These are phyloP conservation scores for Argyrosomus regius DNA, from an alignment of 2,797 vertebrate species.

Conservation along the genomic window DNA sequence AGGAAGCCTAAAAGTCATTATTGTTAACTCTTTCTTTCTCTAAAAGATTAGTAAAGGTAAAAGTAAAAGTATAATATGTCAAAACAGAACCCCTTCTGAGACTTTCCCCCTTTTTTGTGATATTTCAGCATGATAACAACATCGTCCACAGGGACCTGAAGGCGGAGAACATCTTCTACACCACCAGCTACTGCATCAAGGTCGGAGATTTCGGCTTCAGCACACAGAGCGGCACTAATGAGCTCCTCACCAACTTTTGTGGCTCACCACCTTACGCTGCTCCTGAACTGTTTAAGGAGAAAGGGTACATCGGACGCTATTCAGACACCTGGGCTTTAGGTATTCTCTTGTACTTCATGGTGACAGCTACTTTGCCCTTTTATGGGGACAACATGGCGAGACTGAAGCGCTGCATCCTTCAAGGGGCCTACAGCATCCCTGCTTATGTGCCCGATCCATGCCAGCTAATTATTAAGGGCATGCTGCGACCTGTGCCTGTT, in stretches of 20 bases:
- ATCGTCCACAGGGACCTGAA: slow-evolving; percentile 88
- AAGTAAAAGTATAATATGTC: neutral
- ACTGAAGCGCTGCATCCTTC: slow-evolving; percentile 84
- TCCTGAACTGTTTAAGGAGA: slow-evolving; percentile 85
- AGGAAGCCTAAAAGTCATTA: neutral
- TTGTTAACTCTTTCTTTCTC: neutral
- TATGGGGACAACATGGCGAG: slow-evolving; percentile 77
- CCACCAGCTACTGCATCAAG: slow-evolving; percentile 85
- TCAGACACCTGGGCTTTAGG: slow-evolving; percentile 88
- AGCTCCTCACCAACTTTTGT: slow-evolving; percentile 84
- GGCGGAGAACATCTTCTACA: slow-evolving; percentile 88
- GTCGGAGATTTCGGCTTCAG: slow-evolving; percentile 89
- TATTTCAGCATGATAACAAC: slow-evolving; percentile 85
- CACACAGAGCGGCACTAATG: slow-evolving; percentile 61
- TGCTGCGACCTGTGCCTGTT: slow-evolving; percentile 79
- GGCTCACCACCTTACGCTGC: slow-evolving; percentile 87
- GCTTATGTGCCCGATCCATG: slow-evolving; percentile 78
- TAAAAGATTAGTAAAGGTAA: neutral
- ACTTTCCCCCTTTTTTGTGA: neutral
- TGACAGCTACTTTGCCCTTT: slow-evolving; percentile 84
- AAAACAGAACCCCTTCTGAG: neutral
- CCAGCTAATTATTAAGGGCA: slow-evolving; percentile 81
- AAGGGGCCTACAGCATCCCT: slow-evolving; percentile 84
- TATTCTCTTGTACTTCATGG: slow-evolving; percentile 86
- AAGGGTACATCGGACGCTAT: slow-evolving; percentile 81